phyloP scores from a whole-genome alignment of 1,140 invertebrate species.

The Bombus picipes region DNA sequence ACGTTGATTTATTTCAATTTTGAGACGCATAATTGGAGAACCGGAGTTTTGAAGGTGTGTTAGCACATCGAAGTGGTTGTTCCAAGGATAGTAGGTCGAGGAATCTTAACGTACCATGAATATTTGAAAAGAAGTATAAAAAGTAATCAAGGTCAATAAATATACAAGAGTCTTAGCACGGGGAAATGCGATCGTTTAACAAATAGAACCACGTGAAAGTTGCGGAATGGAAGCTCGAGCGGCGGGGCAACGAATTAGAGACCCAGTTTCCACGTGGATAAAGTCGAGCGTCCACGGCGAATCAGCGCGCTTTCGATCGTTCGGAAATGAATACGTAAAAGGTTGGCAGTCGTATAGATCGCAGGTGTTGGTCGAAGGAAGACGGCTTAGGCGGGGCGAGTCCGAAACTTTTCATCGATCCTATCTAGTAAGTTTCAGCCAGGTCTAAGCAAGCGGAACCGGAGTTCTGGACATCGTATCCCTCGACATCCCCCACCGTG shows the following conservation, averaged over 20 bases:
- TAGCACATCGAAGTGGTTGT: no score
- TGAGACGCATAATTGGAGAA: no score
- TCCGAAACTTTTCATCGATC: slow-evolving; percentile 46
- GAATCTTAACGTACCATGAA: no score
- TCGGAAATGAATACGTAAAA: slow-evolving; percentile 23
- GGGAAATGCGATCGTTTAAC: background rate
- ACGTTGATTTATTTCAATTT: no score
- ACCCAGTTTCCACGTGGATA: slow-evolving; percentile 3
- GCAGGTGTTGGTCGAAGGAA: slow-evolving; percentile 22
- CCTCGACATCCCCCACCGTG: slow-evolving; percentile 13
- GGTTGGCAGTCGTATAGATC: background rate
- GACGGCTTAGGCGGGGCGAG: background rate
- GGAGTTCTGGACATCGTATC: slow-evolving; percentile 18
- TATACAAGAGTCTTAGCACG: no score
- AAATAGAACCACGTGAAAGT: no score
- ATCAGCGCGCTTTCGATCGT: slow-evolving; percentile 29
- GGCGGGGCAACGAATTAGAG: background rate
- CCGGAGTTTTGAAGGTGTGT: no score
- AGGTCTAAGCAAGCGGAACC: slow-evolving; percentile 28
- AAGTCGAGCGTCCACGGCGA: background rate
- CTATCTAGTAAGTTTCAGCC: slow-evolving; percentile 30
- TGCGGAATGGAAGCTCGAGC: background rate
- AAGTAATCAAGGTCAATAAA: no score
- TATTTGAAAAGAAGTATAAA: no score
- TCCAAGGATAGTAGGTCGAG: no score